Evolutionary conservation across 2,797 vertebrate genomes (phyloP).

Genomic region (Acanthurus leucopareius): DNA sequence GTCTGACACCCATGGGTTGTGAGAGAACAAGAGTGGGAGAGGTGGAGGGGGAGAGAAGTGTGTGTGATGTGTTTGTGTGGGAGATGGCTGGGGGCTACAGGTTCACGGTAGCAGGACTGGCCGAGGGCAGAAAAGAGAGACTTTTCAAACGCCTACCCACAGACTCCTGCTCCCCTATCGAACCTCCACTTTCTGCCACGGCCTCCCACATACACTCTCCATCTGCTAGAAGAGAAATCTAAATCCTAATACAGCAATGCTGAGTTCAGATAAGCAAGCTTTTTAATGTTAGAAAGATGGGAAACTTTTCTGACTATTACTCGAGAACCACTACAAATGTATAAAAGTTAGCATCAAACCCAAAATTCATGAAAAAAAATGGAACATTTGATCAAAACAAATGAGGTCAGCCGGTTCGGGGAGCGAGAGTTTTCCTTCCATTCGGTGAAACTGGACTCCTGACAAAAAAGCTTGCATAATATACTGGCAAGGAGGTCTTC

Average conservation of each 20-base stretch:
- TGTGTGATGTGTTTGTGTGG: conserved; percentile 65
- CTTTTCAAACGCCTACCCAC: conserved; percentile 74
- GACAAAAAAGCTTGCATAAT: conserved; percentile 55
- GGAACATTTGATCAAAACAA: conserved; percentile 25
- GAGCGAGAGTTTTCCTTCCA: conserved; percentile 26
- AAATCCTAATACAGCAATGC: conserved; percentile 56
- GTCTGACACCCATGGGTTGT: conserved; percentile 33
- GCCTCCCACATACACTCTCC: conserved; percentile 67
- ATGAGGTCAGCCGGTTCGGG: conserved; percentile 21
- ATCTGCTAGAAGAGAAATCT: conserved; percentile 59
- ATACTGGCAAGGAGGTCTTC: conserved; percentile 34
- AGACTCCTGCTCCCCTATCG: conserved; percentile 54
- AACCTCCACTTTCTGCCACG: conserved; percentile 44
- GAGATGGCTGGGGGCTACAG: conserved; percentile 66
- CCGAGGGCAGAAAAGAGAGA: conserved; percentile 62
- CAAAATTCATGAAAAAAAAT: conserved; percentile 9
- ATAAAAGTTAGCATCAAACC: not conserved
- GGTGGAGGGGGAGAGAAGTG: conserved; percentile 32
- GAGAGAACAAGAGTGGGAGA: conserved; percentile 46
- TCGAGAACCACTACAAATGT: not conserved
- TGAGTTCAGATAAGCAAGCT: conserved; percentile 6
- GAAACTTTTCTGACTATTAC: conserved; percentile 7
- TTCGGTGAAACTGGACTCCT: conserved; percentile 44
- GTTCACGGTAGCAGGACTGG: conserved; percentile 63
- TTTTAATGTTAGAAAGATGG: conserved; percentile 15